These are phyloP conservation scores for Gymnocypris eckloni DNA, from an alignment of 2,797 vertebrate species.

Conservation along the genomic window DNA sequence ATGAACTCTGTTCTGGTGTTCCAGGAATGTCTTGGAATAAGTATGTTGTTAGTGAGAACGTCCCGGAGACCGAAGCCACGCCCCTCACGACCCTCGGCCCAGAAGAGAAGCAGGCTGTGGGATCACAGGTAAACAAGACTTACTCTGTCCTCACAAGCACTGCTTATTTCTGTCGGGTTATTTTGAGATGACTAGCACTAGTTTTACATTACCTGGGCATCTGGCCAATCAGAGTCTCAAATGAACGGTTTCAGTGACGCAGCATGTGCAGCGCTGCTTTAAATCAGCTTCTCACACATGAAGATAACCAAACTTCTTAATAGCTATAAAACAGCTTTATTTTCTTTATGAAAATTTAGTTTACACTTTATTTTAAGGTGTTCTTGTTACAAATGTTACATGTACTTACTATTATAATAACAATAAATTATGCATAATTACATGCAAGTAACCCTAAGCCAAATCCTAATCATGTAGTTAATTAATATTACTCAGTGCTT, in stretches of 20 bases:
- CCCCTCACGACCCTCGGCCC: background rate
- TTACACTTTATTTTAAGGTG: no score
- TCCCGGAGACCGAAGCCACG: conserved; percentile 5
- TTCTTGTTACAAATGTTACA: no score
- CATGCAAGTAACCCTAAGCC: no score
- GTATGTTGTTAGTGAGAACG: conserved; percentile 25
- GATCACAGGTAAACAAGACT: conserved; percentile 3
- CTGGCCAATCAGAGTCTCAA: conserved; percentile 5
- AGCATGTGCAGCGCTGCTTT: background rate
- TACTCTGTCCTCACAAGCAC: background rate
- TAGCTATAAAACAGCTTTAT: background rate
- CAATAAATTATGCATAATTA: no score
- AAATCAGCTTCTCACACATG: background rate
- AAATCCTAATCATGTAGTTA: no score
- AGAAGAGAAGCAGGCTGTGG: conserved; percentile 12
- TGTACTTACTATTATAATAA: no score
- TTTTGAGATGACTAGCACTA: background rate
- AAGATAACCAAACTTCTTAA: background rate
- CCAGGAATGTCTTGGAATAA: conserved; percentile 42
- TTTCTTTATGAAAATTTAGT: background rate
- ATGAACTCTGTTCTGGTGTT: conserved; percentile 4
- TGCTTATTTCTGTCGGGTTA: background rate
- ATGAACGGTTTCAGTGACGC: background rate
- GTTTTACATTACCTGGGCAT: conserved; percentile 6
- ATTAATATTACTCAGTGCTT: no score